Evolutionary conservation across 53 echinoderm and acorn worm genomes (phyloP).

Genomic region (Mesocentrotus franciscanus): DNA sequence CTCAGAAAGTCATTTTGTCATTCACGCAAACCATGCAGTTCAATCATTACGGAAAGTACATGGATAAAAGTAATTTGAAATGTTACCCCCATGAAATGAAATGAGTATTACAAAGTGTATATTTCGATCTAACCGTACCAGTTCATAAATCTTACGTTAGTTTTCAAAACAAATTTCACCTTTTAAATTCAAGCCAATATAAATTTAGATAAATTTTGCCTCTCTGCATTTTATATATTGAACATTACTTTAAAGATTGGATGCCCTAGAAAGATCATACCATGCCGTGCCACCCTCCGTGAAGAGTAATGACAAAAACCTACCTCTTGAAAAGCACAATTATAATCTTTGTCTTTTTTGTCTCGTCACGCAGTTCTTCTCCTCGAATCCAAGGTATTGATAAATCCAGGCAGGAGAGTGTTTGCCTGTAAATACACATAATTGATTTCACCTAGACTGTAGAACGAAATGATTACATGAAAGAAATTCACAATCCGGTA

Average conservation of each 20-base stretch:
- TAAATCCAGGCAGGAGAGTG: neutral
- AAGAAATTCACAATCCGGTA: neutral
- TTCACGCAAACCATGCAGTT: too few species aligned
- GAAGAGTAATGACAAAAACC: neutral
- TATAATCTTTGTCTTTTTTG: neutral
- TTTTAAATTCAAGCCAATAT: neutral
- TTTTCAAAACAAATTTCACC: neutral
- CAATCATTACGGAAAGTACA: too few species aligned
- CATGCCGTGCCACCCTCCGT: neutral
- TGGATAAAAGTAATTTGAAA: too few species aligned
- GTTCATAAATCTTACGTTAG: neutral
- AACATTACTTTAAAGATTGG: neutral
- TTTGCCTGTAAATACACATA: conserved; percentile 16
- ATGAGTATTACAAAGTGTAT: neutral
- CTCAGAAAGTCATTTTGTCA: too few species aligned
- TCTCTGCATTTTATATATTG: neutral
- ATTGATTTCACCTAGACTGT: conserved; percentile 14
- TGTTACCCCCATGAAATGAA: neutral
- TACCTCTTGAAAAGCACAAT: neutral
- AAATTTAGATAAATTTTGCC: neutral
- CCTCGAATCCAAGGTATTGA: neutral
- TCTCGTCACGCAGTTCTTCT: neutral
- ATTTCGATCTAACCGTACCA: neutral
- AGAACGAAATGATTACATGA: neutral
- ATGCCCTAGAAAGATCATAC: neutral